These are phyloP conservation scores for Lota lota DNA, from an alignment of 2,113 vertebrate genomes.

Conservation along the genomic window DNA sequence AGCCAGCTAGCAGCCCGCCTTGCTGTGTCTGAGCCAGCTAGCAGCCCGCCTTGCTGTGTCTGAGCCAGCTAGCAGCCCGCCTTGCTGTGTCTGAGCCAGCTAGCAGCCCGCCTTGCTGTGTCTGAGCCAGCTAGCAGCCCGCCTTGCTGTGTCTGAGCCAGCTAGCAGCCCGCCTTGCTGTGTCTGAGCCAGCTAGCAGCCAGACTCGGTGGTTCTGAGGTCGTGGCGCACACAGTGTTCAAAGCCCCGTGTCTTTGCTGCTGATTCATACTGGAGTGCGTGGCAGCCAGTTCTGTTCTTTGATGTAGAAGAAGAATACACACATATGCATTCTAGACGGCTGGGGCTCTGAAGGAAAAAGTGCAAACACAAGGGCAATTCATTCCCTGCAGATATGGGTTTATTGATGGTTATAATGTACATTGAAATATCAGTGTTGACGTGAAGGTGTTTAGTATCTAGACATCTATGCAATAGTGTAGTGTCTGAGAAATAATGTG, in stretches of 20 bases:
- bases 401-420: constrained; percentile 46
- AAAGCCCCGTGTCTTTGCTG: constrained; percentile 20
- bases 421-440: constrained; percentile 30
- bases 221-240: constrained; percentile 2
- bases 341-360: constrained; percentile 20
- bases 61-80: constrained; percentile 37
- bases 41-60: no score
- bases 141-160: constrained; percentile 19
- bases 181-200: constrained; percentile 34
- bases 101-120: no score
- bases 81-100: constrained; percentile 16
- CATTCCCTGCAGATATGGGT: constrained; percentile 39
- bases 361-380: constrained; percentile 31
- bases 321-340: not conserved
- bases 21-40: constrained; percentile 21
- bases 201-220: constrained; percentile 29
- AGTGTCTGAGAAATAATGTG: not conserved
- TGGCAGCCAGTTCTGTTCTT: constrained; percentile 12
- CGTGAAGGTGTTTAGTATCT: constrained; percentile 38
- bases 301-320: constrained; percentile 22
- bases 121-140: constrained; percentile 39
- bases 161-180: constrained; percentile 24
- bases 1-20: constrained; percentile 34
- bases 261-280: constrained; percentile 42
- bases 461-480: constrained; percentile 12